Evolutionary conservation across 2,113 vertebrate genomes (phyloP).

Genomic region (Oreamnos americanus): DNA sequence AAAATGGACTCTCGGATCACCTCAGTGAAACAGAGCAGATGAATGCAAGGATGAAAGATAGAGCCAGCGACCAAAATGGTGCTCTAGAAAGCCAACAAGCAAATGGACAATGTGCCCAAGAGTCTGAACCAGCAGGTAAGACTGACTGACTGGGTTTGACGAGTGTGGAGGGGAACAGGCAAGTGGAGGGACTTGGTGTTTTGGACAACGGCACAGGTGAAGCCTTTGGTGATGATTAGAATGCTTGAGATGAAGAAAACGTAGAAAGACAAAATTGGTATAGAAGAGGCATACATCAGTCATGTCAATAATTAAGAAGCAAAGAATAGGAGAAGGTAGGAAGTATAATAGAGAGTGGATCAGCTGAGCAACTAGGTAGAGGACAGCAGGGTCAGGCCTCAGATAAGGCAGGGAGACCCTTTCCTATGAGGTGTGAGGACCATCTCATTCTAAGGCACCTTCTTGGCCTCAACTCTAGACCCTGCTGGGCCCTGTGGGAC

Average conservation of each 20-base stretch:
- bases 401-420: background rate
- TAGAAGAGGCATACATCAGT: background rate
- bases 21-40: background rate
- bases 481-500: background rate
- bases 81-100: background rate
- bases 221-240: background rate
- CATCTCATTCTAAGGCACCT: background rate
- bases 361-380: background rate
- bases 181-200: background rate
- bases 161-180: background rate
- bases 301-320: background rate
- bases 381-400: no score
- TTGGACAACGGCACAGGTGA: background rate
- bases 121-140: slow-evolving; percentile 6
- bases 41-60: background rate
- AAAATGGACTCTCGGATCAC: background rate
- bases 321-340: background rate
- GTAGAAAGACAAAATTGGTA: background rate
- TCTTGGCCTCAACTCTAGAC: background rate
- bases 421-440: background rate
- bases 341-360: background rate
- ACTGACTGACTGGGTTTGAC: background rate
- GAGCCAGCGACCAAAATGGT: background rate
- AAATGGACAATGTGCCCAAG: accelerated
- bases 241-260: background rate